Evolutionary conservation across 2,113 vertebrate species (phyloP).

Genomic region (Eira barbara): DNA sequence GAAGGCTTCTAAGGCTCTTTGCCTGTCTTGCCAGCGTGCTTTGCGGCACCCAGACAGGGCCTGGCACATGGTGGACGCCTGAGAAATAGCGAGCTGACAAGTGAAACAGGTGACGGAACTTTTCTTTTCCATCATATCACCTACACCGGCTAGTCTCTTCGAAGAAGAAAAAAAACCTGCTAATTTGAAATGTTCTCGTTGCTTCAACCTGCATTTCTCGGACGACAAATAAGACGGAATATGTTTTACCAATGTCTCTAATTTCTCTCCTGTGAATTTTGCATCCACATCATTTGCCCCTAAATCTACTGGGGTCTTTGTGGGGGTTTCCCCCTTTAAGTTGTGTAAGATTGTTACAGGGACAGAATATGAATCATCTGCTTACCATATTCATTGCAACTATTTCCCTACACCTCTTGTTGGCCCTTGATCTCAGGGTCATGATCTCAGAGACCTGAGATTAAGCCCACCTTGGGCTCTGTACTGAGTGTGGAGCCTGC

Average conservation of each 20-base stretch:
- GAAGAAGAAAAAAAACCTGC: background rate
- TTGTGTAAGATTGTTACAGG: background rate
- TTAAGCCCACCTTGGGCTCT: too few species aligned
- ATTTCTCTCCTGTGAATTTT: background rate
- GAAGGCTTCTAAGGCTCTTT: background rate
- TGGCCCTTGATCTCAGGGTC: background rate
- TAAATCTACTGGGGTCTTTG: background rate
- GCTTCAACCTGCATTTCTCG: conserved; percentile 1
- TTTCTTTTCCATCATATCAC: background rate
- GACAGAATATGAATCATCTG: background rate
- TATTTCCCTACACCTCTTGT: background rate
- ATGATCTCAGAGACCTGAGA: too few species aligned
- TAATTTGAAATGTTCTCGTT: background rate
- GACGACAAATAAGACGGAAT: background rate
- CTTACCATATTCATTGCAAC: background rate
- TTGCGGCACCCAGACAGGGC: background rate
- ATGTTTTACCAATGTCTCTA: background rate
- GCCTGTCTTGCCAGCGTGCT: fast-evolving
- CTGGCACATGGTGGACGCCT: background rate
- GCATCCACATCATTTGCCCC: background rate
- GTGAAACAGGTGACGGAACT: background rate
- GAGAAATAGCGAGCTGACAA: background rate
- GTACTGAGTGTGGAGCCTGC: too few species aligned
- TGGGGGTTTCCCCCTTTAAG: background rate
- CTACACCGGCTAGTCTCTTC: background rate